Evolutionary conservation across 2,113 vertebrate species (phyloP).

Genomic region (Penelope pileata): DNA sequence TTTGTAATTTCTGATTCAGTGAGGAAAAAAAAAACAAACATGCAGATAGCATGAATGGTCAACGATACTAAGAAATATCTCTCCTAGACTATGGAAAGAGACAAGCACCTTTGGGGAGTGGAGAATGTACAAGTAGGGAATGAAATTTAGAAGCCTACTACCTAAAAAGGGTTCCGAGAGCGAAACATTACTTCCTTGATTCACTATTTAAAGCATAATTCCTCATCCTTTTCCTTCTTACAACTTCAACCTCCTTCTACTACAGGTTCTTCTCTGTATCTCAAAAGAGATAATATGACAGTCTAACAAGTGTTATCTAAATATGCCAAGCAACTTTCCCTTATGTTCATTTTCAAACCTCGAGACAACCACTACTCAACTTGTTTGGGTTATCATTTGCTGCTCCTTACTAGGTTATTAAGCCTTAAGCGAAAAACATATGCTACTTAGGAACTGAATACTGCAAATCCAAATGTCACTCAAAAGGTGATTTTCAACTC

Average conservation of each 20-base stretch:
- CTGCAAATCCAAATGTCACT: not conserved
- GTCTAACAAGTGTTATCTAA: not conserved
- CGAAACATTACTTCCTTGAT: not conserved
- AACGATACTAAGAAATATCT: not conserved
- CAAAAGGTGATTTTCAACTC: not conserved
- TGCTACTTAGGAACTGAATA: not conserved
- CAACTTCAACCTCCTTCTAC: not conserved
- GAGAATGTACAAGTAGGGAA: not conserved
- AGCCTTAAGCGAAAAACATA: not conserved
- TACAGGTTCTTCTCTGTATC: not conserved
- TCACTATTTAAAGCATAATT: not conserved
- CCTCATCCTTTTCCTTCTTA: not conserved
- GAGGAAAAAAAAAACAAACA: not conserved
- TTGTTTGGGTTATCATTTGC: not conserved
- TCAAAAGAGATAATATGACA: not conserved
- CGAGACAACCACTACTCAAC: not conserved
- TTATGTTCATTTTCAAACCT: not conserved
- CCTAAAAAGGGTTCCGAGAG: not conserved
- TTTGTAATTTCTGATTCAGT: not conserved
- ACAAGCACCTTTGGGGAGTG: not conserved
- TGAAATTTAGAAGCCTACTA: not conserved
- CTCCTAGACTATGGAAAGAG: not conserved
- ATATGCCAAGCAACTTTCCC: not conserved
- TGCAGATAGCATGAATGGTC: fast-evolving
- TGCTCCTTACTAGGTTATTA: not conserved